Evolutionary conservation across 1,140 invertebrate genomes (phyloP), one percentile per base, ranked within the genome.

Genomic region (Caerostris extrusa): DNA sequence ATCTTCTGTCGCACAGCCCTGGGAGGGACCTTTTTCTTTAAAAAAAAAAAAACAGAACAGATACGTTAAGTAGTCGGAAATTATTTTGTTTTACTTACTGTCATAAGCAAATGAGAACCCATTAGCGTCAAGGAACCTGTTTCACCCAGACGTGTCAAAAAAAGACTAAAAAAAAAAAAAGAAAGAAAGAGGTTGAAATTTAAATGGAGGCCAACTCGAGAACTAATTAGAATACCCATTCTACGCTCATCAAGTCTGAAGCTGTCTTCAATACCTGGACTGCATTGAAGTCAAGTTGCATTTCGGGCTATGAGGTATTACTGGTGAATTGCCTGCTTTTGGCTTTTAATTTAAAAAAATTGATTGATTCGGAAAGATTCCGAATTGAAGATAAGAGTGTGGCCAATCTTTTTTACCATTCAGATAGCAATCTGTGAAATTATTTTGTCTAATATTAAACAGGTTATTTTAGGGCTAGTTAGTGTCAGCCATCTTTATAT

Each of bases 121-220:
- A 64, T 64, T 64, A 64, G 17, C 61, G 61, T 64, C 61, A 64
- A 34, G 8, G 50, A 77, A 77, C 71, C 71, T 34, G 71, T 77
- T 77, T 77, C 71, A 77, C 71, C 71, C 71, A 77, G n/a, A 34
- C 50, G 71, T 64, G 61, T 64, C 5, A 64, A 64, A 64, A 61
- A 64, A 5, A 67, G 34, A 34, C 34, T 34, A 34, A 34, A 34
- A 34, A 2, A 34, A 34, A 34, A 34, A 61, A 14, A 10, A 14
- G 60, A 61, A 61, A 17, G 19, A 77, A 77, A 53, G n/a, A 77
- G 71, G 71, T 77, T 77, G 71, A 77, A 77, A 77, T 77, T 77
- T 77, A 77, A 77, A 77, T 77, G n/a, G 19, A 77, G 71, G 6
- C 2, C 71, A 77, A 19, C 50, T 77, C 3, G 71, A 77, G 71